Evolutionary conservation across 2,888 invertebrate genomes (phyloP).

Genomic region (Hesperia comma): DNA sequence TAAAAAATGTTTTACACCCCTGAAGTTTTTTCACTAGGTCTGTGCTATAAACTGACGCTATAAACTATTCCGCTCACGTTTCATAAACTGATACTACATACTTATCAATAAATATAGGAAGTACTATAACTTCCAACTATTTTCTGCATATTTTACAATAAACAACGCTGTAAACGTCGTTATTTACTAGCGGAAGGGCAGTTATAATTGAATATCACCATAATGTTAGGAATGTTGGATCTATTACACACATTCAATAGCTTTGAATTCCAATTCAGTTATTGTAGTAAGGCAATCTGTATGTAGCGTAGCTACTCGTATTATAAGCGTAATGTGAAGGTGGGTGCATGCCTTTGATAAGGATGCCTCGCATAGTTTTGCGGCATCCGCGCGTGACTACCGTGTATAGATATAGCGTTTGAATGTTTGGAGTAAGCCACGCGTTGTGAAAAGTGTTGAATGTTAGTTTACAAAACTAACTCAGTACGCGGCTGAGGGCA

Average conservation of each 20-base stretch:
- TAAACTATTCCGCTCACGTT: too few species aligned
- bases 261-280: conserved; percentile 67
- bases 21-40: too few species aligned
- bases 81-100: too few species aligned
- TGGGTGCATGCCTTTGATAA: conserved; percentile 79
- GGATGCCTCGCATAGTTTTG: conserved; percentile 72
- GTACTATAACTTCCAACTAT: too few species aligned
- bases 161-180: too few species aligned
- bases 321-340: conserved; percentile 64
- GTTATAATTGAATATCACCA: conserved; percentile 5
- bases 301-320: conserved; percentile 55
- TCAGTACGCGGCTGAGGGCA: not conserved
- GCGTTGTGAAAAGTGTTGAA: conserved; percentile 1
- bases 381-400: conserved; percentile 52
- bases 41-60: too few species aligned
- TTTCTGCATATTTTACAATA: too few species aligned
- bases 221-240: conserved; percentile 60
- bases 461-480: not conserved
- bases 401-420: conserved; percentile 26
- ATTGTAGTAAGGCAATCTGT: conserved; percentile 70
- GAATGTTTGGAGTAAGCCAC: conserved; percentile 7
- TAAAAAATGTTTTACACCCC: too few species aligned
- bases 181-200: not conserved
- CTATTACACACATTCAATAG: conserved; percentile 62
- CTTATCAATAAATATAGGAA: too few species aligned